phyloP scores from a whole-genome alignment of 2,113 vertebrate species.

The Gyps fulvus region DNA sequence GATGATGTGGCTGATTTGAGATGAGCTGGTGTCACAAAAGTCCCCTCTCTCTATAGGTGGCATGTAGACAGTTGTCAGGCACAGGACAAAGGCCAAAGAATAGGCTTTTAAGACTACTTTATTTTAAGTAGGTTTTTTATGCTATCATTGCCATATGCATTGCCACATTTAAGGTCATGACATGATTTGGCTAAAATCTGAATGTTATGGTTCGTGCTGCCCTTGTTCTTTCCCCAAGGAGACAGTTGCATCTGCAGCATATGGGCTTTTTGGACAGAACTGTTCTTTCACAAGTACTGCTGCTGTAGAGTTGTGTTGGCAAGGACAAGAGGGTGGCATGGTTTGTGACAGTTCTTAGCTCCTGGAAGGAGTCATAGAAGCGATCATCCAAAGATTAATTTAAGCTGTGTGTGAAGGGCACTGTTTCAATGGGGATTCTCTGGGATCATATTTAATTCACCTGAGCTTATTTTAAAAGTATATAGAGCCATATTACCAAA shows the following conservation, averaged over 20 bases:
- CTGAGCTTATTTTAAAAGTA: not conserved
- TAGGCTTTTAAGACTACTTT: not conserved
- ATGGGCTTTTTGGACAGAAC: not conserved
- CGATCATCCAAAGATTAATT: not conserved
- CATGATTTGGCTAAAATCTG: not conserved
- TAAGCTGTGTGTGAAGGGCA: not conserved
- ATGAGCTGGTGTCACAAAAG: not conserved
- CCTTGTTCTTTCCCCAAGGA: not conserved
- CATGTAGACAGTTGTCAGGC: not conserved
- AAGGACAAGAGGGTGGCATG: not conserved
- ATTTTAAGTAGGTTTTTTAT: rapidly evolving
- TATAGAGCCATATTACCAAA: not conserved
- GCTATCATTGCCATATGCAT: rapidly evolving
- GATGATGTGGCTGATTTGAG: not conserved
- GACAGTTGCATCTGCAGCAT: not conserved
- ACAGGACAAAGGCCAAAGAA: not conserved
- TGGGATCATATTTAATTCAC: not conserved
- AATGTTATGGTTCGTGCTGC: not conserved
- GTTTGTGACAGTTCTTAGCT: not conserved
- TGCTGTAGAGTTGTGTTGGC: not conserved
- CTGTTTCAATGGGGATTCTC: not conserved
- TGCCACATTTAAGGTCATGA: rapidly evolving
- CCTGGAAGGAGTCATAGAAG: not conserved
- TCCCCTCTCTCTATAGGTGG: not conserved
- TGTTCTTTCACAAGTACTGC: not conserved